phyloP scores from a whole-genome alignment of 2,113 vertebrate species.

The Sminthopsis crassicaudata region DNA sequence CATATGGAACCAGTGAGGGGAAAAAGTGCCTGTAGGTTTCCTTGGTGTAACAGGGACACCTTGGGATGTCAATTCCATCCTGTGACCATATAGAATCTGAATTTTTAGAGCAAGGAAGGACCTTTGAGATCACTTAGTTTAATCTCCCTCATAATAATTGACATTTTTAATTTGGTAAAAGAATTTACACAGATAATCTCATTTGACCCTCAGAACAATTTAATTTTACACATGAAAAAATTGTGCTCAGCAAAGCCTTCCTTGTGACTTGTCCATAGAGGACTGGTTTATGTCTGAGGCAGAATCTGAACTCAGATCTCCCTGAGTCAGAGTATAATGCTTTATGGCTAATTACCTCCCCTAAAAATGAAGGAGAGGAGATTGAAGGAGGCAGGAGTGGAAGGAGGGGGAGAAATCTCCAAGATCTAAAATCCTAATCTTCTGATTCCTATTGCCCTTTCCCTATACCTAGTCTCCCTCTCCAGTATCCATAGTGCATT shows the following conservation, averaged over 20 bases:
- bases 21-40: neutral
- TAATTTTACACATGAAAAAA: neutral
- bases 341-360: neutral
- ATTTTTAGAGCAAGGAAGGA: neutral
- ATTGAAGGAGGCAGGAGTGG: neutral
- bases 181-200: neutral
- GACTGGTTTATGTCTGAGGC: neutral
- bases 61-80: neutral
- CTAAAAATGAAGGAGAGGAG: too few species aligned
- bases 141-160: neutral
- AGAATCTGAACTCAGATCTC: neutral
- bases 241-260: neutral
- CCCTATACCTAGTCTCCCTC: neutral
- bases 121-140: neutral
- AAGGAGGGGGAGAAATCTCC: neutral
- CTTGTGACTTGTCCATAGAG: neutral
- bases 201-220: neutral
- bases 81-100: neutral
- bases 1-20: neutral
- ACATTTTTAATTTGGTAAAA: neutral
- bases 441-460: neutral
- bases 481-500: neutral
- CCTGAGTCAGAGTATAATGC: neutral
- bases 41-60: neutral
- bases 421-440: neutral